phyloP scores from a whole-genome alignment of 2,113 vertebrate species.

The Eonycteris spelaea region DNA sequence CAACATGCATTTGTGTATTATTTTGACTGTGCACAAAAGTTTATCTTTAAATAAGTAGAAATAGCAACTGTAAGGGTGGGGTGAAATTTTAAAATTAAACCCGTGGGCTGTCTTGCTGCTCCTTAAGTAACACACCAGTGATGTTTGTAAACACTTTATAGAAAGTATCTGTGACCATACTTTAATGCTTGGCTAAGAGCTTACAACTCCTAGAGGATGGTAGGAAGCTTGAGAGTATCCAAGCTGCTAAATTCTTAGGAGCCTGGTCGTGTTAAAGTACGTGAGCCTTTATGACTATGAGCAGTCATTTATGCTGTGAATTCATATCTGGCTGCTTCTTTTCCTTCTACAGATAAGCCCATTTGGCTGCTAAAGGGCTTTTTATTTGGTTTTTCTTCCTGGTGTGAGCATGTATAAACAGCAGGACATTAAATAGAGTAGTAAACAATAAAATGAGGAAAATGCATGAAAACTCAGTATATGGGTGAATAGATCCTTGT shows the following conservation, averaged over 20 bases:
- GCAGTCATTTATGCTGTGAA: conserved; percentile 81
- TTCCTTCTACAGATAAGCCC: conserved; percentile 77
- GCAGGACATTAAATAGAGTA: conserved; percentile 89
- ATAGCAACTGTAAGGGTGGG: conserved; percentile 84
- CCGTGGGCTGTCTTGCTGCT: conserved; percentile 96
- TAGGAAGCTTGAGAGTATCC: conserved; percentile 81
- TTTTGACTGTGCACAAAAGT: conserved; percentile 89
- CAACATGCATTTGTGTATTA: conserved; percentile 73
- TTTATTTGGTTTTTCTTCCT: conserved; percentile 79
- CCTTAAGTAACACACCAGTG: conserved; percentile 92
- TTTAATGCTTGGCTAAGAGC: conserved; percentile 75
- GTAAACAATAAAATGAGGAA: conserved; percentile 77
- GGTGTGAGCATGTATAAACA: conserved; percentile 96
- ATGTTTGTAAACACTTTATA: conserved; percentile 76
- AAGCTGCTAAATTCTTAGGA: conserved; percentile 85
- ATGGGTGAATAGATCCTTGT: conserved; percentile 83
- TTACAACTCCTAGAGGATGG: conserved; percentile 78
- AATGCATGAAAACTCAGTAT: conserved; percentile 88
- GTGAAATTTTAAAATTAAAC: conserved; percentile 81
- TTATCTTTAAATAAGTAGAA: conserved; percentile 87
- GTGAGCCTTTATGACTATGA: conserved; percentile 49
- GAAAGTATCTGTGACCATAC: conserved; percentile 77
- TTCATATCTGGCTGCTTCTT: conserved; percentile 81
- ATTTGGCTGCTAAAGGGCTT: conserved; percentile 80
- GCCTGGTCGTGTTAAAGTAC: conserved; percentile 80